phyloP scores from a whole-genome alignment of 2,797 vertebrate species.

The Coregonus suidteri region DNA sequence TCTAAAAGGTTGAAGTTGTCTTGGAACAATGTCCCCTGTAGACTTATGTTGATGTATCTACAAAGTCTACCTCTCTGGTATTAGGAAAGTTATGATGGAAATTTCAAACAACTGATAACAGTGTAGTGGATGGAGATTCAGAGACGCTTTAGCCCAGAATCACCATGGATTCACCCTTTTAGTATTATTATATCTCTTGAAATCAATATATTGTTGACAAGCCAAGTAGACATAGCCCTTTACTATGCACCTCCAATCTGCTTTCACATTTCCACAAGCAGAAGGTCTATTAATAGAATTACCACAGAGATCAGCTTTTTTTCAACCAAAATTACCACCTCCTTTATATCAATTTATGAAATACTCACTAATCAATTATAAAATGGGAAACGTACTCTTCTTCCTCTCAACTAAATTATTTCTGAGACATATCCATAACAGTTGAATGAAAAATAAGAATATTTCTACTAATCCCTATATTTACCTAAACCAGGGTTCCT shows the following conservation, averaged over 20 bases:
- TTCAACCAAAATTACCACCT: no score
- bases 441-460: background rate
- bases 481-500: no score
- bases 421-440: background rate
- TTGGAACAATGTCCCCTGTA: background rate
- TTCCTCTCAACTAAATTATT: background rate
- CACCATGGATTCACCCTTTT: background rate
- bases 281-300: background rate
- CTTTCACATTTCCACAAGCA: background rate
- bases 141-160: background rate
- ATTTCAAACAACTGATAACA: background rate
- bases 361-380: background rate
- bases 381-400: background rate
- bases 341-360: background rate
- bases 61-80: background rate
- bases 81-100: background rate
- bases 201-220: background rate
- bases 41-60: background rate
- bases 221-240: no score
- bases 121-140: background rate
- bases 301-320: background rate
- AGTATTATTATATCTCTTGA: background rate
- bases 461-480: no score
- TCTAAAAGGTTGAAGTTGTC: background rate
- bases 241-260: background rate